phyloP scores from a whole-genome alignment of 2,888 invertebrate genomes.

The Pseudolycoriella hygida region DNA sequence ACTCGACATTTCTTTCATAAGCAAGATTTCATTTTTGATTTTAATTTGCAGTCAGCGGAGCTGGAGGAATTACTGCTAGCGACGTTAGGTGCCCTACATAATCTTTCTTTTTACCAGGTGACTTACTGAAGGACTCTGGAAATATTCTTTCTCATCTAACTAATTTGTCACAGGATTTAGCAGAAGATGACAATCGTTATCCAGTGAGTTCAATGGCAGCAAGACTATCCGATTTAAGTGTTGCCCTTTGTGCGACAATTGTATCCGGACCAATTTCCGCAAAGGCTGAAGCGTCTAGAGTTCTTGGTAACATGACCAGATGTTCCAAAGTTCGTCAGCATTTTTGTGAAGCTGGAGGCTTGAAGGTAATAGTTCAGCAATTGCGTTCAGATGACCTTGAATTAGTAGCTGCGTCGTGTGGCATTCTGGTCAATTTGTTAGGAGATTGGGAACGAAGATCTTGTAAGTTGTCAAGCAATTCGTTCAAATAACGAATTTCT shows the following conservation, averaged over 20 bases:
- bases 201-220: constrained; percentile 19
- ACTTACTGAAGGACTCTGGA: neutral
- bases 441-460: constrained; percentile 36
- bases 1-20: too few relatives aligned
- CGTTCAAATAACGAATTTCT: too few relatives aligned
- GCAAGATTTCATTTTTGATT: too few relatives aligned
- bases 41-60: neutral
- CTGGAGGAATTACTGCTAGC: constrained; percentile 61
- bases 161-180: constrained; percentile 6
- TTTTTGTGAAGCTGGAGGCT: constrained; percentile 46
- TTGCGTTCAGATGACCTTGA: constrained; percentile 43
- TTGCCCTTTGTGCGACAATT: constrained; percentile 18
- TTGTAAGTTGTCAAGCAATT: constrained; percentile 8
- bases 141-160: neutral
- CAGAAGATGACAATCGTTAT: constrained; percentile 8
- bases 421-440: constrained; percentile 66
- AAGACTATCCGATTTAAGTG: constrained; percentile 19
- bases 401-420: constrained; percentile 58
- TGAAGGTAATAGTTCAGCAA: constrained; percentile 38
- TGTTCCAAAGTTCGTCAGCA: constrained; percentile 43
- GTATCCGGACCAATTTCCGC: constrained; percentile 21
- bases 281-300: constrained; percentile 52
- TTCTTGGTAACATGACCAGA: constrained; percentile 67
- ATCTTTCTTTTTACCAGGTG: constrained; percentile 55
- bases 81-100: constrained; percentile 65